Percentiles rank a stretch among this genome's conserved stretches.
phyloP scores from a whole-genome alignment of 1,140 invertebrate species.

The Lucilia cuprina region DNA sequence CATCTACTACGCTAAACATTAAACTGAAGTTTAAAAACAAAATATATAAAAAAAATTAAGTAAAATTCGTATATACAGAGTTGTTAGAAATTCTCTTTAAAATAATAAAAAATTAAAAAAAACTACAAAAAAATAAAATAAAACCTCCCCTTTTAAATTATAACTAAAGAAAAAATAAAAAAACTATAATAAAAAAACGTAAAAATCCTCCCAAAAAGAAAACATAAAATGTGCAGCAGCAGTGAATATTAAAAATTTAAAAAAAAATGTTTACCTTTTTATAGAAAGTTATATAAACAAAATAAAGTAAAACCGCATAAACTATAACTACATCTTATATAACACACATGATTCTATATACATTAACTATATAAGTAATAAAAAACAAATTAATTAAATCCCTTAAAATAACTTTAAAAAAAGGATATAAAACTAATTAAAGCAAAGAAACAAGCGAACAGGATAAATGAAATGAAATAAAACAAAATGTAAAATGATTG shows the following conservation, averaged over 20 bases:
- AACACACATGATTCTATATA: conserved; percentile 7
- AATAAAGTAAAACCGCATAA: conserved; percentile 22
- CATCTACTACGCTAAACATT: no score
- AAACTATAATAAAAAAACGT: conserved; percentile 27
- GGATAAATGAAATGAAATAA: neutral
- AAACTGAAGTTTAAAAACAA: neutral
- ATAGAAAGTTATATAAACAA: conserved; percentile 20
- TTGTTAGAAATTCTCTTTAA: conserved; percentile 29
- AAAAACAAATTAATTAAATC: neutral
- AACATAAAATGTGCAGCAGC: conserved; percentile 7
- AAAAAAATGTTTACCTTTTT: conserved; percentile 36
- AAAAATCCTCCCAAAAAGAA: conserved; percentile 21
- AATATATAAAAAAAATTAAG: neutral
- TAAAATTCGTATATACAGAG: conserved; percentile 10
- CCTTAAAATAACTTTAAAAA: neutral
- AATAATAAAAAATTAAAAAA: conserved; percentile 11
- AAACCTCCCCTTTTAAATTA: neutral
- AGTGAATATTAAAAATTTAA: conserved; percentile 20
- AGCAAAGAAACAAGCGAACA: neutral
- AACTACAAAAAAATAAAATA: neutral
- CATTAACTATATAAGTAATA: neutral
- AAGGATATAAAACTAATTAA: neutral
- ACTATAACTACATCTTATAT: neutral
- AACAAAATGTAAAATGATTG: conserved; percentile 8
- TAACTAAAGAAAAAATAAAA: conserved; percentile 22